Evolutionary conservation across 2,113 vertebrate genomes (phyloP).

Genomic region (Tachysurus fulvidraco): DNA sequence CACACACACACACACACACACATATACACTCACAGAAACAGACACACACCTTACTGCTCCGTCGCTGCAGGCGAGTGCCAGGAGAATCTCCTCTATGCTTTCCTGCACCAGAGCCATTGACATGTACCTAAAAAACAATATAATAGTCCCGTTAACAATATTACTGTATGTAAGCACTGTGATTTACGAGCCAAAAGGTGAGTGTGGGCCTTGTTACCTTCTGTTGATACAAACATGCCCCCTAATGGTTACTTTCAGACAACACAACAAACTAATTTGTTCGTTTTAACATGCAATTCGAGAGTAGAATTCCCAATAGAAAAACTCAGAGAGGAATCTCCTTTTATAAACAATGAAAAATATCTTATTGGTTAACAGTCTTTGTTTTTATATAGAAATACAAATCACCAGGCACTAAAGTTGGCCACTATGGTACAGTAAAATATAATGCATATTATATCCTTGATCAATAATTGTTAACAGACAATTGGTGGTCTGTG

Average conservation of each 20-base stretch:
- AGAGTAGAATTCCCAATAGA: not conserved
- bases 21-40: not conserved
- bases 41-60: slow-evolving; percentile 85
- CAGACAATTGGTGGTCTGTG: not conserved
- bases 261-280: not conserved
- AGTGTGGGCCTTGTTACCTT: not conserved
- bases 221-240: slow-evolving; percentile 19
- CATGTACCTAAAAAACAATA: slow-evolving; percentile 84
- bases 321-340: not conserved
- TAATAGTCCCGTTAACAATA: slow-evolving; percentile 14
- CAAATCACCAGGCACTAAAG: not conserved
- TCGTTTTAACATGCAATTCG: not conserved
- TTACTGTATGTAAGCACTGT: slow-evolving; percentile 3
- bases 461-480: not conserved
- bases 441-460: not conserved
- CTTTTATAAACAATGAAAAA: not conserved
- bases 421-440: not conserved
- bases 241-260: slow-evolving; percentile 27
- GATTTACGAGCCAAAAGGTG: not conserved
- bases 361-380: not conserved
- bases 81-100: slow-evolving; percentile 59
- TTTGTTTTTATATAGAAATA: not conserved
- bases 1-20: slow-evolving; percentile 66
- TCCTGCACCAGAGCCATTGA: slow-evolving; percentile 72
- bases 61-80: slow-evolving; percentile 89